phyloP scores from a whole-genome alignment of 2,113 vertebrate genomes.

The Ranitomeya variabilis region DNA sequence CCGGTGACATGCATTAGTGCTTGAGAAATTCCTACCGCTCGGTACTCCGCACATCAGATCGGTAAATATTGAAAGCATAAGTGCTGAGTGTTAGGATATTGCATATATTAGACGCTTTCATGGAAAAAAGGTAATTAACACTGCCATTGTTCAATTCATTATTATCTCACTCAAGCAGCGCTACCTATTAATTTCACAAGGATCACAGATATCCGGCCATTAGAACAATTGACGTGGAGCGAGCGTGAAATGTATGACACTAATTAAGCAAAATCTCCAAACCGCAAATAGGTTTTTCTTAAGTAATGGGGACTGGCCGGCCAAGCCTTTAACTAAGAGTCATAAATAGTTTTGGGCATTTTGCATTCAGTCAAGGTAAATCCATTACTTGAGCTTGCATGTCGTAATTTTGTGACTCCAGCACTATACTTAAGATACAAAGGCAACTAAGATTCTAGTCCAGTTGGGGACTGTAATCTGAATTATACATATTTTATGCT shows the following conservation, averaged over 20 bases:
- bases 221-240: constrained; percentile 64
- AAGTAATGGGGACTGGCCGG: constrained; percentile 71
- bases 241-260: constrained; percentile 64
- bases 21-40: constrained; percentile 39
- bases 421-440: constrained; percentile 62
- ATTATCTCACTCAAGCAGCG: constrained; percentile 66
- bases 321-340: constrained; percentile 65
- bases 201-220: constrained; percentile 55
- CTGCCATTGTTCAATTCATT: constrained; percentile 64
- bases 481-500: not conserved
- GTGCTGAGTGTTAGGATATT: constrained; percentile 43
- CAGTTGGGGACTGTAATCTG: not conserved
- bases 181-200: constrained; percentile 62
- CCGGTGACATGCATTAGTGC: not conserved
- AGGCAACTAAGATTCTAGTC: constrained; percentile 29
- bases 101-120: constrained; percentile 60
- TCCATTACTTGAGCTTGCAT: constrained; percentile 64
- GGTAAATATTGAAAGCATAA: constrained; percentile 59
- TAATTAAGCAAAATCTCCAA: constrained; percentile 73
- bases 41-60: constrained; percentile 42
- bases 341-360: constrained; percentile 61
- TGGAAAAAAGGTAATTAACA: constrained; percentile 69
- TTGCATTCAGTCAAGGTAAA: constrained; percentile 68
- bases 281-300: constrained; percentile 66
- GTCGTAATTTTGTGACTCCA: constrained; percentile 55